Base-by-base conservation (phyloP, 2,888 invertebrate genomes). In the Plusia festucae region DNA sequence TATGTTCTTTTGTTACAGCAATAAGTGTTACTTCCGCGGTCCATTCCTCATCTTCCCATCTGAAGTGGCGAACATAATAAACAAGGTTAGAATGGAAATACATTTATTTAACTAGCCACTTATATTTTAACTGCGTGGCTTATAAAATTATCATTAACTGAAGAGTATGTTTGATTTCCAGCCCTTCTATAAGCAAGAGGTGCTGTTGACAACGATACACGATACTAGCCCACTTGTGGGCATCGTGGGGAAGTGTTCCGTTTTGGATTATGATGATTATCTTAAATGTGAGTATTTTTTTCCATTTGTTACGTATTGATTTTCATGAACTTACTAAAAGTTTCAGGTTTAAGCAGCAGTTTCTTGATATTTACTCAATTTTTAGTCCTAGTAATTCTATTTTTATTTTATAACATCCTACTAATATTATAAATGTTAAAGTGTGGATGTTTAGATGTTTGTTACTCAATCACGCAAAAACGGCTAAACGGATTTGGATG, bases 111-210 rank as follows among this genome's bases (percentile, higher is more conserved):
- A 18, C 13, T 2, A 24, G 1, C 15, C 15, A 24, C 22, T 11
- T 2, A 1, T 24, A 15, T 55, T 13, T 46, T 15, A 22, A 32
- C 46, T 46, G 46, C 8, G 9, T 60, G n/a, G n/a, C n/a, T n/a
- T 60, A 13, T 24, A 13, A 49, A 67, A 53, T 73, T 22, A 77
- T 74, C 68, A 73, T 77, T 78, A 81, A 79, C 79, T 78, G 68
- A 69, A 79, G 82, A 80, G 82, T 52, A 76, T 78, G 79, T 79
- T 78, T 67, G 81, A 70, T 52, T 89, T 88, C 20, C 94, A 97
- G 93, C 96, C 98, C 56, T 99, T 98, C 93, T 99, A 98, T 95
- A 97, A 98, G 82, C 98, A 99, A 93, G 99, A 99, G 93, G 97
- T 99, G 68, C 96, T 99, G 83, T 95, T 99, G 40, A 99, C 98